A percentile compares a stretch with the other conserved stretches of the same genome.
Evolutionary conservation across 2,888 invertebrate species (phyloP).

Genomic region (Mythimna lalbum): DNA sequence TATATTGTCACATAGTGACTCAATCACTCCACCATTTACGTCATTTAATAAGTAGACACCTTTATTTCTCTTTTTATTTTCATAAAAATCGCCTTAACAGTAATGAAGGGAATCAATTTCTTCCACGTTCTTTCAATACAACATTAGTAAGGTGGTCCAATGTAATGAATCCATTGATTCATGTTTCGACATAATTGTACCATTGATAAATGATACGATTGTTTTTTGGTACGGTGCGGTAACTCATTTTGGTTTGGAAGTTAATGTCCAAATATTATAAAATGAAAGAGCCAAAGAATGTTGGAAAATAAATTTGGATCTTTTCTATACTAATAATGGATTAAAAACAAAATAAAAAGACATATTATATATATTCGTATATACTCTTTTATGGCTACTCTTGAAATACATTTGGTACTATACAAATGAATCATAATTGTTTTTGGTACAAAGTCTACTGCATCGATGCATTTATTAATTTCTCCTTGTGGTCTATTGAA

Average conservation of each 20-base stretch:
- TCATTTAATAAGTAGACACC: background rate
- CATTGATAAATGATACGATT: conserved; percentile 31
- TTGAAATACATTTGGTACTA: background rate
- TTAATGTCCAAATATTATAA: conserved; percentile 24
- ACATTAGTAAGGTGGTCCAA: conserved; percentile 26
- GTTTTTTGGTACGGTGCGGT: conserved; percentile 30
- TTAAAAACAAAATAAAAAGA: background rate
- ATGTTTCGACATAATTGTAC: conserved; percentile 34
- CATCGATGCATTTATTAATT: conserved; percentile 49
- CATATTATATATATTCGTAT: background rate
- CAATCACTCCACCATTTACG: background rate
- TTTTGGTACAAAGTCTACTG: conserved; percentile 23
- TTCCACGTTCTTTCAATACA: conserved; percentile 29
- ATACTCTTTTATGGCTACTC: background rate
- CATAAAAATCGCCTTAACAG: background rate
- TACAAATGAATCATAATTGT: background rate
- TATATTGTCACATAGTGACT: background rate
- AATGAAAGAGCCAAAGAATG: conserved; percentile 5
- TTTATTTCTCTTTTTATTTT: background rate
- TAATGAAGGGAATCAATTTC: conserved; percentile 34
- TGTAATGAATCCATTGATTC: conserved; percentile 57
- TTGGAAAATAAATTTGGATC: background rate
- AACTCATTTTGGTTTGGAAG: conserved; percentile 13
- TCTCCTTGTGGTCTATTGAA: conserved; percentile 55
- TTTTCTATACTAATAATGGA: conserved; percentile 8